These are phyloP conservation scores for Dryomyza anilis DNA, from an alignment of 2,888 invertebrate species.

Conservation along the genomic window DNA sequence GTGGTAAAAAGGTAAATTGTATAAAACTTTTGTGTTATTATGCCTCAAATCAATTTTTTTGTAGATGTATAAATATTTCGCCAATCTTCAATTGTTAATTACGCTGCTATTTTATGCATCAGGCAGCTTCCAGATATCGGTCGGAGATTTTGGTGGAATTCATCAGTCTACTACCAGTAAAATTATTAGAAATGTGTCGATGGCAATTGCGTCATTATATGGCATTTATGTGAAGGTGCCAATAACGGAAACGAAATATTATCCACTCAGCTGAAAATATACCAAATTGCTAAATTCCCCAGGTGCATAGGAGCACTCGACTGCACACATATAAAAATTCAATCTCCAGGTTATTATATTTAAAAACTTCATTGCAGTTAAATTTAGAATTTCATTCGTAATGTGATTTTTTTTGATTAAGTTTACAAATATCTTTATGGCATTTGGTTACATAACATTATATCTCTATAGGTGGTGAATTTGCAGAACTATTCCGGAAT, in stretches of 20 bases:
- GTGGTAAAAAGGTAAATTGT: background rate
- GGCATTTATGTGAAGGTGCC: background rate
- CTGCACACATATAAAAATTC: background rate
- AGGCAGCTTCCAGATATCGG: too few species aligned
- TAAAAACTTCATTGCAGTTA: too few species aligned
- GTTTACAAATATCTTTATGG: too few species aligned
- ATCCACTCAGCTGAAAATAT: background rate
- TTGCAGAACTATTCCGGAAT: slow-evolving; percentile 23
- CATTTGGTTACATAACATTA: background rate
- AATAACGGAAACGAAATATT: background rate
- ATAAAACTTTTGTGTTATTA: background rate
- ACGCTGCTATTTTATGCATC: too few species aligned
- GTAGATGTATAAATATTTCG: background rate
- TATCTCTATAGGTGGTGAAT: slow-evolving; percentile 2
- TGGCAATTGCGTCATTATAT: background rate
- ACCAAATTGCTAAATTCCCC: slow-evolving; percentile 7
- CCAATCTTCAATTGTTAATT: background rate
- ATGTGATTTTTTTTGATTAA: background rate
- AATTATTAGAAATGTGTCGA: background rate
- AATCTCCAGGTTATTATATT: background rate
- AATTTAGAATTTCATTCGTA: background rate
- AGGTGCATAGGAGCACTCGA: background rate
- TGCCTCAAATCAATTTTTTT: background rate
- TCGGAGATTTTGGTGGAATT: too few species aligned
- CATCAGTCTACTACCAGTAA: too few species aligned